phyloP scores from a whole-genome alignment of 2,888 invertebrate species.

The Globia sparganii region DNA sequence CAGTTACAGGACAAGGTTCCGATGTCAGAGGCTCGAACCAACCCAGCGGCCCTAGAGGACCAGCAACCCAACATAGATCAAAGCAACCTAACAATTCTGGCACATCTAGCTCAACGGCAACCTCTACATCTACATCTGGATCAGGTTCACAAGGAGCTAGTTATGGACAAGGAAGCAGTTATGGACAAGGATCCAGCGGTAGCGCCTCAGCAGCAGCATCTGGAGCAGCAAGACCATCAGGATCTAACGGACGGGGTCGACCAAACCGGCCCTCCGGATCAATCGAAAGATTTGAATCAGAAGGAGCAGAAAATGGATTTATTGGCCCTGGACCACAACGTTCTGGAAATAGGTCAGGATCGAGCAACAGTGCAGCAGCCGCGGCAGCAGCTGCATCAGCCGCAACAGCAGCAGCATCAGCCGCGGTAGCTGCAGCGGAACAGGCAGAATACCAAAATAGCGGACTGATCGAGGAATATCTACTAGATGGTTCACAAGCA shows the following conservation, averaged over 20 bases:
- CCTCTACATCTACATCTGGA: neutral
- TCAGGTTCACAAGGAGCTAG: neutral
- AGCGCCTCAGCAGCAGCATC: constrained; percentile 35
- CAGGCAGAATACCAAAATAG: too few species aligned
- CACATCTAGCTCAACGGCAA: neutral
- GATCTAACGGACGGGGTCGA: neutral
- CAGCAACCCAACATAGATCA: neutral
- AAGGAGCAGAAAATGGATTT: neutral
- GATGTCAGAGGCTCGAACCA: neutral
- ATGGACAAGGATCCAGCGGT: constrained; percentile 10
- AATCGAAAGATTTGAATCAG: neutral
- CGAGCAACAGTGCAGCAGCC: neutral
- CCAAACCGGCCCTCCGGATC: neutral
- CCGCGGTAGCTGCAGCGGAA: too few species aligned
- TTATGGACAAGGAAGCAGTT: neutral
- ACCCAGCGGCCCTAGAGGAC: neutral
- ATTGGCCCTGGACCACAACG: too few species aligned
- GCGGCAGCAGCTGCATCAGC: neutral
- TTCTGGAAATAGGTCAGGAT: too few species aligned
- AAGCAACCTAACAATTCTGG: neutral
- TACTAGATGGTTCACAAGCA: too few species aligned
- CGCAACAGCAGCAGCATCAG: neutral
- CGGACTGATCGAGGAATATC: too few species aligned
- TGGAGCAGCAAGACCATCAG: neutral
- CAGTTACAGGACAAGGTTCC: neutral